A percentile compares a stretch with the other conserved stretches of the same genome.
These are phyloP conservation scores for Ischnus inquisitorius DNA, from an alignment of 2,888 invertebrate species.

Conservation along the genomic window DNA sequence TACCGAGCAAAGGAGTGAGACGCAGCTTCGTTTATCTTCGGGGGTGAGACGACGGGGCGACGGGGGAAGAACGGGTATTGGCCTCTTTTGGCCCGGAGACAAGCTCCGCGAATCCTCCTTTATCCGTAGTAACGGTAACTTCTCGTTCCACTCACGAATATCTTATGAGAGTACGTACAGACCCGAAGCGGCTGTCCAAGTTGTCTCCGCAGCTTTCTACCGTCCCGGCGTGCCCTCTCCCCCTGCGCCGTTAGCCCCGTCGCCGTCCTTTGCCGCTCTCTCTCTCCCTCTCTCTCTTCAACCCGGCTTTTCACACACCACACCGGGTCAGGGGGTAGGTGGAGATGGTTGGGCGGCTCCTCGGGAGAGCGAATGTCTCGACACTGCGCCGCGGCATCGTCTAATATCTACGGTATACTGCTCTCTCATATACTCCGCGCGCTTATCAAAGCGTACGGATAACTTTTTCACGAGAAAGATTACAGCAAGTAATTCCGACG, in stretches of 20 bases:
- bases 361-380: constrained; percentile 46
- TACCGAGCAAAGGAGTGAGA: constrained; percentile 42
- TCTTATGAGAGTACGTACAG: constrained; percentile 75
- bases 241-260: background rate
- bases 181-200: constrained; percentile 76
- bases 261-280: no score
- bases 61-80: constrained; percentile 74
- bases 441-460: constrained; percentile 60
- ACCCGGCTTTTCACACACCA: constrained; percentile 28
- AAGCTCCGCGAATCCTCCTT: constrained; percentile 80
- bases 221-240: constrained; percentile 37
- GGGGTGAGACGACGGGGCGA: background rate
- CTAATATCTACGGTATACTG: constrained; percentile 55
- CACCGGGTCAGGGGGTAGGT: constrained; percentile 20
- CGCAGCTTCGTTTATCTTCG: constrained; percentile 64
- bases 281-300: background rate
- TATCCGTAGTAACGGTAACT: constrained; percentile 77
- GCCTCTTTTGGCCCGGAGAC: constrained; percentile 79
- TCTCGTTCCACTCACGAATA: constrained; percentile 75
- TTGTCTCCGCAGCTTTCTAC: constrained; percentile 53
- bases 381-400: constrained; percentile 49
- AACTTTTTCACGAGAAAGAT: constrained; percentile 69
- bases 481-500: constrained; percentile 70
- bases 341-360: no score
- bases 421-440: constrained; percentile 43